phyloP scores from a whole-genome alignment of 1,140 invertebrate species.

The Vanessa tameamea region DNA sequence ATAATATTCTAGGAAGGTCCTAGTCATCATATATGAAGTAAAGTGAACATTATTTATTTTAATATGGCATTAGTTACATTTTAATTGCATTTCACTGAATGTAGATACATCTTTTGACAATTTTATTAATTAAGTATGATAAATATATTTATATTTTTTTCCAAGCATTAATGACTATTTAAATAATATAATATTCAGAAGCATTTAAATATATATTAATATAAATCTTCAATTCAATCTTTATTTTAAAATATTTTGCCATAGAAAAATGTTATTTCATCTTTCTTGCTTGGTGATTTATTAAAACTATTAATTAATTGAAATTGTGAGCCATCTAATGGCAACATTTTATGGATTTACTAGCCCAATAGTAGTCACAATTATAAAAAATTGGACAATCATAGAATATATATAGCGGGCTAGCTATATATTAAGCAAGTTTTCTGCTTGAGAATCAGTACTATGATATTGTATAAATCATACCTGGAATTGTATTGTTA shows the following conservation, averaged over 20 bases:
- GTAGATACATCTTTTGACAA: not conserved
- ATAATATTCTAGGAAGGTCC: not conserved
- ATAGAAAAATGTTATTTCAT: not conserved
- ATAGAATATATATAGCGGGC: too few relatives aligned
- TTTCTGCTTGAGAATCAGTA: not conserved
- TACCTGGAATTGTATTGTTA: not conserved
- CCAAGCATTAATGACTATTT: not conserved
- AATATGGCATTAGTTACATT: not conserved
- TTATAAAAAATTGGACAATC: too few relatives aligned
- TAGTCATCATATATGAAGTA: not conserved
- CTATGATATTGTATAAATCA: not conserved
- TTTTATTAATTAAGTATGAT: constrained; percentile 2
- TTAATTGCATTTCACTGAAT: constrained; percentile 15
- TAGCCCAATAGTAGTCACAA: too few relatives aligned
- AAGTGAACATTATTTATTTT: constrained; percentile 11
- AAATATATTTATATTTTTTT: not conserved
- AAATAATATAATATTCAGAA: not conserved
- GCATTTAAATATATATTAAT: constrained; percentile 10
- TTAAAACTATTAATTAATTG: too few relatives aligned
- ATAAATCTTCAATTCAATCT: not conserved
- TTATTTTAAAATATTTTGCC: constrained; percentile 4
- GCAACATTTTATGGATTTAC: too few relatives aligned
- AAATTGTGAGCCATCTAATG: too few relatives aligned
- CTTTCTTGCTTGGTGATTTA: too few relatives aligned
- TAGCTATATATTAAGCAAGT: too few relatives aligned